phyloP scores from a whole-genome alignment of 2,797 vertebrate genomes.

The Helostoma temminkii region DNA sequence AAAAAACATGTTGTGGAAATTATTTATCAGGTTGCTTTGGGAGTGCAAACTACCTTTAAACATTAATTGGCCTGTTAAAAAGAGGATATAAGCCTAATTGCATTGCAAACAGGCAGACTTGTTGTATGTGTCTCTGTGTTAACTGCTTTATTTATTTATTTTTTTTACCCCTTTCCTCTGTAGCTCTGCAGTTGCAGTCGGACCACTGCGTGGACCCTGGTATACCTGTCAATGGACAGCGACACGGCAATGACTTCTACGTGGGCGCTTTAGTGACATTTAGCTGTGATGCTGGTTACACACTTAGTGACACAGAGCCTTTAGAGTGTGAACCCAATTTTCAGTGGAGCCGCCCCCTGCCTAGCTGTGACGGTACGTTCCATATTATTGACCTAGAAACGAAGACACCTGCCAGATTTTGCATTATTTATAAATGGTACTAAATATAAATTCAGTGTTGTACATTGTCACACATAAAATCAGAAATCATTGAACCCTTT shows the following conservation, averaged over 20 bases:
- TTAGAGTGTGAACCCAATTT: slow-evolving; percentile 99
- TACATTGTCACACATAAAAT: slow-evolving; percentile 43
- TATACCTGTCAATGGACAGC: slow-evolving; percentile 96
- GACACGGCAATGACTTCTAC: slow-evolving; percentile 96
- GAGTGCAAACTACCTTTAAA: slow-evolving; percentile 33
- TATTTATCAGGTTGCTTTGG: slow-evolving; percentile 42
- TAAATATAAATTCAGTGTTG: slow-evolving; percentile 55
- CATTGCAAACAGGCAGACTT: neutral
- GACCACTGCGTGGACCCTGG: slow-evolving; percentile 98
- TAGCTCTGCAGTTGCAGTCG: slow-evolving; percentile 95
- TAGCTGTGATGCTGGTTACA: slow-evolving; percentile 96
- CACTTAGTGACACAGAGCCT: slow-evolving; percentile 90
- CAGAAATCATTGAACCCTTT: slow-evolving; percentile 53
- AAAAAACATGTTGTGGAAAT: slow-evolving; percentile 28
- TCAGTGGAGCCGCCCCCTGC: slow-evolving; percentile 97
- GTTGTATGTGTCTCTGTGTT: neutral
- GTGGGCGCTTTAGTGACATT: slow-evolving; percentile 96
- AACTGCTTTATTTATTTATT: neutral
- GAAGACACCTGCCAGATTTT: slow-evolving; percentile 45
- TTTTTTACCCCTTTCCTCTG: slow-evolving; percentile 15
- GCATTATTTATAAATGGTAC: slow-evolving; percentile 49
- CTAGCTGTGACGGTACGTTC: slow-evolving; percentile 94
- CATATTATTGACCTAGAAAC: slow-evolving; percentile 67
- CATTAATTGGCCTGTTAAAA: slow-evolving; percentile 33
- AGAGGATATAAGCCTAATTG: slow-evolving; percentile 13